Evolutionary conservation across 2,888 invertebrate species (phyloP).

Genomic region (Lypha dubia): DNA sequence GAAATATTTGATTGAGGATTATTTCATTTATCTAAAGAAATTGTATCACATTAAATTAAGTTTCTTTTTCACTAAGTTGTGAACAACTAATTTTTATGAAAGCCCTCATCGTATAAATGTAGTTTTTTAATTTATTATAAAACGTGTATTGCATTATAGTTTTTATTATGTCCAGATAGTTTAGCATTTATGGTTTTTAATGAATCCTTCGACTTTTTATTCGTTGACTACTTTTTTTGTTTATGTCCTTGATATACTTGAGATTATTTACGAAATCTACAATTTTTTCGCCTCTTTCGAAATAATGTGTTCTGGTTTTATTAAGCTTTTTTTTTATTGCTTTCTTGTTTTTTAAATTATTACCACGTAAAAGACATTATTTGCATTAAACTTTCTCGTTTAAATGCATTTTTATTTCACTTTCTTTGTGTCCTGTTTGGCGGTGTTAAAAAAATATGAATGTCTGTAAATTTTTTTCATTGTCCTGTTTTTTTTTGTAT

Average conservation of each 20-base stretch:
- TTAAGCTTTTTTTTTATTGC: background rate
- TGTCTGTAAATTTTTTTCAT: background rate
- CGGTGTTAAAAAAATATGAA: slow-evolving; percentile 11
- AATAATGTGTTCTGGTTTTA: slow-evolving; percentile 5
- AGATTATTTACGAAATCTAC: background rate
- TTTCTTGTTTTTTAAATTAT: background rate
- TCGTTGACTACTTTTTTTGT: too few relatives aligned
- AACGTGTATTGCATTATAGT: too few relatives aligned
- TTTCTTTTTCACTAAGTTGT: too few relatives aligned
- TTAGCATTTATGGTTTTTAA: too few relatives aligned
- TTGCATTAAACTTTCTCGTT: slow-evolving; percentile 40
- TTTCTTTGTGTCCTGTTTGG: slow-evolving; percentile 5
- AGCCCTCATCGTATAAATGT: too few relatives aligned
- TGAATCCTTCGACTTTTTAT: too few relatives aligned
- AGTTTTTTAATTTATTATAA: too few relatives aligned
- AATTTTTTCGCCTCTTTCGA: background rate
- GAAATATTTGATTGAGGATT: too few relatives aligned
- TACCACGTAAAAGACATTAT: slow-evolving; percentile 41
- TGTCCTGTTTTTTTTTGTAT: background rate
- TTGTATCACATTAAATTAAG: too few relatives aligned
- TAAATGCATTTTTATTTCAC: background rate
- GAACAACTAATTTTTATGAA: too few relatives aligned
- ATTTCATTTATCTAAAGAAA: too few relatives aligned
- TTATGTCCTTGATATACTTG: background rate
- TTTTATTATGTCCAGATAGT: too few relatives aligned